phyloP scores from a whole-genome alignment of 1,140 invertebrate species.

The Penaeus chinensis region DNA sequence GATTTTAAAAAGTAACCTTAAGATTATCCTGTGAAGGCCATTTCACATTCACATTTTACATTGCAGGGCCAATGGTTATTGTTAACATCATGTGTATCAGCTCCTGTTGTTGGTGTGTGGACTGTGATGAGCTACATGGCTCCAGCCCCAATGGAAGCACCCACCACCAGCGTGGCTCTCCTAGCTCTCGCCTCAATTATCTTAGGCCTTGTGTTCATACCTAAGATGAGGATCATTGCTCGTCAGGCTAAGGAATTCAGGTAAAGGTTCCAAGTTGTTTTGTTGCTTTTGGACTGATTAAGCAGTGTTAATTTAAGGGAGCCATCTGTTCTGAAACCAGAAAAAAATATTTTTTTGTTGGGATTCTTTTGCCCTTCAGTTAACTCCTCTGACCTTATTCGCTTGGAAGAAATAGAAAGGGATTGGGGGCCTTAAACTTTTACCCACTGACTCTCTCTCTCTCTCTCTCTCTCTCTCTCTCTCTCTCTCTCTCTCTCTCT shows the following conservation, averaged over 20 bases:
- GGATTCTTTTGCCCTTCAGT: too few species aligned
- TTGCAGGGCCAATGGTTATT: slow-evolving; percentile 49
- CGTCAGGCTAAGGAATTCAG: slow-evolving; percentile 54
- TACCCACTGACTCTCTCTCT: too few species aligned
- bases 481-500: too few species aligned
- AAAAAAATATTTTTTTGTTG: too few species aligned
- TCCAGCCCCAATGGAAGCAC: slow-evolving; percentile 38
- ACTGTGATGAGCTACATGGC: slow-evolving; percentile 52
- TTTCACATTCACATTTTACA: too few species aligned
- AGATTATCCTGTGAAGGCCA: too few species aligned
- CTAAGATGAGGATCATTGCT: slow-evolving; percentile 56
- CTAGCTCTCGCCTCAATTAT: slow-evolving; percentile 38
- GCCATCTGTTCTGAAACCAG: too few species aligned
- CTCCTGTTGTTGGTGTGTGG: slow-evolving; percentile 48
- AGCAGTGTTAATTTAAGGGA: neutral
- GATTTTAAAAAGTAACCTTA: too few species aligned
- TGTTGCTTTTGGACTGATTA: neutral
- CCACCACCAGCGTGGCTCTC: slow-evolving; percentile 51
- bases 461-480: too few species aligned
- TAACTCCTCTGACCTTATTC: too few species aligned
- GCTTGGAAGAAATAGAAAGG: too few species aligned
- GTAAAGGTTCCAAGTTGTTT: neutral
- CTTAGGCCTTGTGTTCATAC: slow-evolving; percentile 44
- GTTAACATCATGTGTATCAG: slow-evolving; percentile 45
- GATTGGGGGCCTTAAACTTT: too few species aligned